Evolutionary conservation across 2,888 invertebrate species (phyloP).

Genomic region (Carterocephalus palaemon): DNA sequence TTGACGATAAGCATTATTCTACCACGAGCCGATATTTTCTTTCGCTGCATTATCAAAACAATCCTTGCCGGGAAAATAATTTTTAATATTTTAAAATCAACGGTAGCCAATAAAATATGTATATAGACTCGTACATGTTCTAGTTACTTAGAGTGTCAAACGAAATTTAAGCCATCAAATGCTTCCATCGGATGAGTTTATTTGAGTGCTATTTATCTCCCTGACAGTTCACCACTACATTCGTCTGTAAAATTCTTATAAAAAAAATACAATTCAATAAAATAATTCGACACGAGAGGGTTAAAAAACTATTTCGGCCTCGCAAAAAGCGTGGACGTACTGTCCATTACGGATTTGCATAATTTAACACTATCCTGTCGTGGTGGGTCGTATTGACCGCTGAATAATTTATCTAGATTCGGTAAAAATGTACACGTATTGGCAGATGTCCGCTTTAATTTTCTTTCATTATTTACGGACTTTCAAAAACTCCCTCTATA

Average conservation of each 20-base stretch:
- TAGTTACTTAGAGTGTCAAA: too few relatives aligned
- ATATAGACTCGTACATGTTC: too few relatives aligned
- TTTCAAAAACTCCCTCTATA: neutral
- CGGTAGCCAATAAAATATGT: too few relatives aligned
- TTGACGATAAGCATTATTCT: too few relatives aligned
- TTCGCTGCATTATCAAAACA: too few relatives aligned
- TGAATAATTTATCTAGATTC: constrained; percentile 67
- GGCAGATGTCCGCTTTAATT: constrained; percentile 63
- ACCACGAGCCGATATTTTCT: too few relatives aligned
- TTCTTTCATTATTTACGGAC: neutral
- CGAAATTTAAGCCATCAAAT: constrained; percentile 26
- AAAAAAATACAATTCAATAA: constrained; percentile 29
- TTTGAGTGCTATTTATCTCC: constrained; percentile 19
- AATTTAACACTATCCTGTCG: constrained; percentile 67
- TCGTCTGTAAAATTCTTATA: constrained; percentile 24
- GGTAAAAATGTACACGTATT: constrained; percentile 57
- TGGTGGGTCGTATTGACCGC: constrained; percentile 44
- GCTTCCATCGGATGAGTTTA: constrained; percentile 10
- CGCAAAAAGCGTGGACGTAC: constrained; percentile 46
- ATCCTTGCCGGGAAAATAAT: too few relatives aligned
- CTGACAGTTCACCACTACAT: constrained; percentile 19
- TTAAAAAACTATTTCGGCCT: constrained; percentile 56
- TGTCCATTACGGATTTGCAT: constrained; percentile 74
- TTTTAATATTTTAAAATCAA: too few relatives aligned
- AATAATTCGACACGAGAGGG: constrained; percentile 26